Conservation (phyloP, 2,113 vertebrate species). For the Patagioenas fasciata region DNA sequence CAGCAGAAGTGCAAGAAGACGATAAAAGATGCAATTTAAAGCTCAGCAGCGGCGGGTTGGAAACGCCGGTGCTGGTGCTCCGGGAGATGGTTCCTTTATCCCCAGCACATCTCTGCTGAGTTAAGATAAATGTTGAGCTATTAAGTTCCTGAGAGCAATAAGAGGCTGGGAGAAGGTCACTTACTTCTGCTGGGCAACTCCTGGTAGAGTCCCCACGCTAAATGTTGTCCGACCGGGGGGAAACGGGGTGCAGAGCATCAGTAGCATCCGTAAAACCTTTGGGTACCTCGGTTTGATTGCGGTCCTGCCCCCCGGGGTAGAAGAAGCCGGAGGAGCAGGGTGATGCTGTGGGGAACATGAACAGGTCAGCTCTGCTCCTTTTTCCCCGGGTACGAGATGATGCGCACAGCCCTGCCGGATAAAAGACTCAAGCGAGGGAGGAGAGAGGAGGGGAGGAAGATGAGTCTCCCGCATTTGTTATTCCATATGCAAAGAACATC, state of each 20-base stretch:
- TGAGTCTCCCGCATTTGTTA: not conserved
- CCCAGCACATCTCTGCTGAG: slow-evolving; percentile 39
- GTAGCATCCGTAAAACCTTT: not conserved
- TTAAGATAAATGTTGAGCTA: slow-evolving; percentile 20
- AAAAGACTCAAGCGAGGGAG: not conserved
- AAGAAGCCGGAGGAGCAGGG: rapidly evolving
- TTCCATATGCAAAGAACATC: slow-evolving; percentile 39
- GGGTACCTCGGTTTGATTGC: no score
- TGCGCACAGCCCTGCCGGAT: not conserved
- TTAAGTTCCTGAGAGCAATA: not conserved
- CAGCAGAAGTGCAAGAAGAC: not conserved
- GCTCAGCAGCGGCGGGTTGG: not conserved
- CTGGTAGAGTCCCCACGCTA: rapidly evolving
- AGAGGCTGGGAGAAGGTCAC: slow-evolving; percentile 25
- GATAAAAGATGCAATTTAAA: slow-evolving; percentile 35
- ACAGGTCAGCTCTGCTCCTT: not conserved
- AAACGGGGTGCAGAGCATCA: not conserved
- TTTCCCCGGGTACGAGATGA: no score
- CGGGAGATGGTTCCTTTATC: not conserved
- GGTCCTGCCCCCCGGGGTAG: not conserved
- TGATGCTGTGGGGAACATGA: rapidly evolving
- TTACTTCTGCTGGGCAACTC: not conserved
- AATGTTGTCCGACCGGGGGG: rapidly evolving
- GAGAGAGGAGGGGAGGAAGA: not conserved
- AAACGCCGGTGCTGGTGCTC: not conserved